Conservation (phyloP, 2,797 vertebrate genomes). For the Uromys caudimaculatus region DNA sequence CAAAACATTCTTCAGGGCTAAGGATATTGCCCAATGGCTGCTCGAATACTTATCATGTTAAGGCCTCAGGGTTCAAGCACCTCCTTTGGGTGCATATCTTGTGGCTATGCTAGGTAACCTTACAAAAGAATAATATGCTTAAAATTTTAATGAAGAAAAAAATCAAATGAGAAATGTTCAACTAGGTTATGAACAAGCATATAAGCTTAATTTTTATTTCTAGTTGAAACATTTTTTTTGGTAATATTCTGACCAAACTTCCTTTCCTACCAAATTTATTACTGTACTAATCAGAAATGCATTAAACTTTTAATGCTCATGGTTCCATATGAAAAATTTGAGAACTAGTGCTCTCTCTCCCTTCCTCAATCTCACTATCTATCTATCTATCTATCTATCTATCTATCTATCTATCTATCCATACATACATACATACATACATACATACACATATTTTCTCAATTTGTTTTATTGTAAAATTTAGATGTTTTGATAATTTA, state of each 20-base stretch:
- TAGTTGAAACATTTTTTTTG: conserved; percentile 23
- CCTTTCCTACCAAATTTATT: background rate
- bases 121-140: conserved; percentile 31
- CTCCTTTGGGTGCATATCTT: background rate
- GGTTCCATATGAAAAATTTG: background rate
- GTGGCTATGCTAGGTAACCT: background rate
- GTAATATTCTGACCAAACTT: background rate
- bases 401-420: background rate
- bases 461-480: conserved; percentile 39
- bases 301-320: conserved; percentile 14
- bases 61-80: background rate
- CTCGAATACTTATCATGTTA: background rate
- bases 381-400: too few relatives aligned
- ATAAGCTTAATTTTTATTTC: conserved; percentile 35
- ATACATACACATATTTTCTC: background rate
- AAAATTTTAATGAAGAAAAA: conserved; percentile 59
- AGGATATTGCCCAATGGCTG: too few relatives aligned
- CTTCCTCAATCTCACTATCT: too few relatives aligned
- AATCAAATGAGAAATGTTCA: conserved; percentile 38
- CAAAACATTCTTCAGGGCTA: background rate
- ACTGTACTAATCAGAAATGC: conserved; percentile 43
- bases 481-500: conserved; percentile 60
- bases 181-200: conserved; percentile 17
- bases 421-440: background rate
- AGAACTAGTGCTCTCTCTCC: background rate